Base-by-base conservation (phyloP, 2,797 vertebrate genomes). In the Hyperoplus lanceolatus region DNA sequence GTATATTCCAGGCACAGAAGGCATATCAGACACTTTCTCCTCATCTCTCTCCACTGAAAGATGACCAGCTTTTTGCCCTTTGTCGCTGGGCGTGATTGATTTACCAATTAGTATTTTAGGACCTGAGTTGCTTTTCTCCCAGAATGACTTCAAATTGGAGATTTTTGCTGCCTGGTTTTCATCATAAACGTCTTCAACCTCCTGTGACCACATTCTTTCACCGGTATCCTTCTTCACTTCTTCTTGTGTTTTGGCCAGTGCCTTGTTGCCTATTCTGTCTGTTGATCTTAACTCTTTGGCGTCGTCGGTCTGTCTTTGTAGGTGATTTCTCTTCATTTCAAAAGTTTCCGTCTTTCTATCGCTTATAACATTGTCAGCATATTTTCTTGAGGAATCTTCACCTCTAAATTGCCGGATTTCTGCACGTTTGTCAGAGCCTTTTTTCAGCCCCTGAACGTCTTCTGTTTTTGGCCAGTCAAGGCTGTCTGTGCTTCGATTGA, bases 401-500 rank as follows among this genome's bases (percentile, higher is more conserved):
- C 76, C 43, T 73, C 70, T 64, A 15, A 73, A 13, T 55, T 69
- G 78, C 11, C 36, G 65, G 15, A 68, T 74, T 56, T 87, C 83
- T 5, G 55, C 70, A 1, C 80, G 67, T 54, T 75, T 86, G 3
- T 82, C 59, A 1, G 81, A 77, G 43, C 54, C 81, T 43, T 79
- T 84, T 7, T 74, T 57, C 29, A 80, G 66, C 61, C 81, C 75
- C 1, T 55, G 75, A 61, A 43, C 18, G 0, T 86, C 90, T 0
- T 91, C 84, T n/a, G 72, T 39, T 16, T 90, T 86, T 15, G 90
- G 87, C 83, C 83, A 91, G 4, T 95, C 93, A 13, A 43, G 87
- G 87, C 91, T 95, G 82, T 93, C 93, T 54, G 93, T 95, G 93
- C 97, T 98, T 90, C 97, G 96, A 90, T 92, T 96, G 93, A 99